Evolutionary conservation across 92 coral and sea anemone species (phyloP).

Genomic region (Meandrina meandrites): DNA sequence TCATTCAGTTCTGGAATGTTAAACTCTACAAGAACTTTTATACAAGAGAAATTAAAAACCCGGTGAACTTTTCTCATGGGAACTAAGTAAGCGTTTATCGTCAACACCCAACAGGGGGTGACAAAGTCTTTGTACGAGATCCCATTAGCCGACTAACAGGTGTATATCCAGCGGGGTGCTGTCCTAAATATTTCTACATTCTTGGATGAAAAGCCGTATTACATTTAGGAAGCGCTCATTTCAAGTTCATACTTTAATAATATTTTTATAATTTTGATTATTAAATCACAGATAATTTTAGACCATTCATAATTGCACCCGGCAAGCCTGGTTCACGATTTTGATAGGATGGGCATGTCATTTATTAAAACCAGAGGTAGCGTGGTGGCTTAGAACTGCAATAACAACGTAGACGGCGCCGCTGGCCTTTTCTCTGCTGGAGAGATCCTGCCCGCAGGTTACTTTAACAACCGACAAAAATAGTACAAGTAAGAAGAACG

Average conservation of each 20-base stretch:
- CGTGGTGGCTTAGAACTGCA: background rate
- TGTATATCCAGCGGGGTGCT: background rate
- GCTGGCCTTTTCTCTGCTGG: background rate
- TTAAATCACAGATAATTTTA: background rate
- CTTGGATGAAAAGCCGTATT: too few species aligned
- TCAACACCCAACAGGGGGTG: background rate
- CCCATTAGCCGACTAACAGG: background rate
- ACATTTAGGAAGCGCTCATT: background rate
- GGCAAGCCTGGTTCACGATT: too few species aligned
- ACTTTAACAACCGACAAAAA: too few species aligned
- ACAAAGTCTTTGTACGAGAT: background rate
- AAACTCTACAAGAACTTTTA: too few species aligned
- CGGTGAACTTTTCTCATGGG: background rate
- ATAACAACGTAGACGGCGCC: background rate
- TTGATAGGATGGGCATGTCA: too few species aligned
- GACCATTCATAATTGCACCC: too few species aligned
- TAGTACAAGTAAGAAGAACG: background rate
- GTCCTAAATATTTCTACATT: background rate
- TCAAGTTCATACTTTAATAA: background rate
- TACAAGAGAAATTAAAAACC: too few species aligned
- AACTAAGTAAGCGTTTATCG: background rate
- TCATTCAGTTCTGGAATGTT: too few species aligned
- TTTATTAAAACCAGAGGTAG: background rate
- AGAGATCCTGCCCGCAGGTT: background rate
- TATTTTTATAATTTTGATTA: background rate